A percentile compares a stretch with the other conserved stretches of the same genome.
These are phyloP conservation scores for Cromileptes altivelis DNA, from an alignment of 2,113 vertebrate genomes.

Conservation along the genomic window DNA sequence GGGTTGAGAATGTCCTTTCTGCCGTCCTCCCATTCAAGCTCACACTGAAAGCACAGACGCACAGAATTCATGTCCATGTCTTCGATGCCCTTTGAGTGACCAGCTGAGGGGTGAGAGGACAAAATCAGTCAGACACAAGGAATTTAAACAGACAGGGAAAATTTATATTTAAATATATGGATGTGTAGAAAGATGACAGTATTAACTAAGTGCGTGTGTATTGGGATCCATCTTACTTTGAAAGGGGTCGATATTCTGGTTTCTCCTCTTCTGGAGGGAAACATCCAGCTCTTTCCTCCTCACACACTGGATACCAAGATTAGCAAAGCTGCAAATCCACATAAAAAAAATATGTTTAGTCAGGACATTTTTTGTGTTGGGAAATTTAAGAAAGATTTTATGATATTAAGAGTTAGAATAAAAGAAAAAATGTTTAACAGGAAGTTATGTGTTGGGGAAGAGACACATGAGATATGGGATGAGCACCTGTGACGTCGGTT, in stretches of 20 bases:
- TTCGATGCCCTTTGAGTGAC: slow-evolving; percentile 92
- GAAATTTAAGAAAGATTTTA: not conserved
- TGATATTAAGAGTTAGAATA: not conserved
- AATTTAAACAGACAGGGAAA: not conserved
- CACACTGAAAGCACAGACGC: slow-evolving; percentile 93
- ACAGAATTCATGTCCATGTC: slow-evolving; percentile 98
- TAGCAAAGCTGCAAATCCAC: slow-evolving; percentile 86
- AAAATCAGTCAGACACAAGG: not conserved
- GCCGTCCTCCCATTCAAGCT: slow-evolving; percentile 85
- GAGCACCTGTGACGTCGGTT: slow-evolving; percentile 89
- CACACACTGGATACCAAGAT: slow-evolving; percentile 95
- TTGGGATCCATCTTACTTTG: slow-evolving; percentile 84
- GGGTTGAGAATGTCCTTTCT: slow-evolving; percentile 84
- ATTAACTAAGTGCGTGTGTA: not conserved
- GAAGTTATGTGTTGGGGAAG: not conserved
- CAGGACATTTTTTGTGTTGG: not conserved
- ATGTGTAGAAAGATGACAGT: not conserved
- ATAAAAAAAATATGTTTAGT: not conserved
- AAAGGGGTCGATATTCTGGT: slow-evolving; percentile 92
- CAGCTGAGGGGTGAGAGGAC: slow-evolving; percentile 81
- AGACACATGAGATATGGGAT: not conserved
- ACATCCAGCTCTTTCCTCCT: slow-evolving; percentile 92
- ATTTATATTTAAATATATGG: not conserved
- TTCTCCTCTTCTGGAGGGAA: slow-evolving; percentile 90
- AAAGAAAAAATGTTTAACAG: not conserved